A percentile compares a stretch with the other conserved stretches of the same genome.
Conservation (phyloP, 2,113 vertebrate genomes). For the Podarcis muralis region DNA sequence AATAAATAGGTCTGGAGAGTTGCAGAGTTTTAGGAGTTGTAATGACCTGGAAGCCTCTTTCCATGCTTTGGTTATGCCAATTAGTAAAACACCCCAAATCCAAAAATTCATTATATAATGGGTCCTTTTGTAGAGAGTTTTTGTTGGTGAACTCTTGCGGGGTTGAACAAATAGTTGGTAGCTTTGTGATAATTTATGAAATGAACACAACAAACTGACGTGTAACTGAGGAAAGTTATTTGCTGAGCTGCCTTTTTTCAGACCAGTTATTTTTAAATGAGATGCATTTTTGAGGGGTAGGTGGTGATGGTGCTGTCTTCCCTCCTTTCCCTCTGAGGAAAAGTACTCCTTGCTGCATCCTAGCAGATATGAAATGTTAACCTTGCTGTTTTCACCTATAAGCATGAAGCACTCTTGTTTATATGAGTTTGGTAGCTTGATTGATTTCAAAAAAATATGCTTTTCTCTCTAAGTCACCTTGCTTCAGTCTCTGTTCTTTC, state of each 20-base stretch:
- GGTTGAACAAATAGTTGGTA: not conserved
- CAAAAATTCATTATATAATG: not conserved
- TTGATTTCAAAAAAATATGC: slow-evolving; percentile 29
- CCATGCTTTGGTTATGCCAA: not conserved
- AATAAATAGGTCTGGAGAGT: not conserved
- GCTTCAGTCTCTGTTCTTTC: not conserved
- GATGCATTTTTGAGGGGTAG: no score
- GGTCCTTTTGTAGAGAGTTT: not conserved
- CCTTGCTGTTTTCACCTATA: not conserved
- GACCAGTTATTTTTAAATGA: not conserved
- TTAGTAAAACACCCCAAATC: not conserved
- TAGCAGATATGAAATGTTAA: slow-evolving; percentile 32
- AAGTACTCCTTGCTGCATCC: slow-evolving; percentile 29
- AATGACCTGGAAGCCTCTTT: not conserved
- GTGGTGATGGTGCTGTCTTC: not conserved
- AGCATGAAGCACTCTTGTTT: slow-evolving; percentile 3
- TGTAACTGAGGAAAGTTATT: not conserved
- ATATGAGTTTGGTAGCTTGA: slow-evolving; percentile 26
- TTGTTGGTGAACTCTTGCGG: not conserved
- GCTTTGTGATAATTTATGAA: not conserved
- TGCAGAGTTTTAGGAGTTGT: not conserved
- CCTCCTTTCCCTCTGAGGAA: slow-evolving; percentile 24
- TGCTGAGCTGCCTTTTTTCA: not conserved
- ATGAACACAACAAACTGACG: not conserved
- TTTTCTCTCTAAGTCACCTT: not conserved